These are phyloP conservation scores for Uropsilus gracilis DNA, from an alignment of 2,113 vertebrate species.

Conservation along the genomic window DNA sequence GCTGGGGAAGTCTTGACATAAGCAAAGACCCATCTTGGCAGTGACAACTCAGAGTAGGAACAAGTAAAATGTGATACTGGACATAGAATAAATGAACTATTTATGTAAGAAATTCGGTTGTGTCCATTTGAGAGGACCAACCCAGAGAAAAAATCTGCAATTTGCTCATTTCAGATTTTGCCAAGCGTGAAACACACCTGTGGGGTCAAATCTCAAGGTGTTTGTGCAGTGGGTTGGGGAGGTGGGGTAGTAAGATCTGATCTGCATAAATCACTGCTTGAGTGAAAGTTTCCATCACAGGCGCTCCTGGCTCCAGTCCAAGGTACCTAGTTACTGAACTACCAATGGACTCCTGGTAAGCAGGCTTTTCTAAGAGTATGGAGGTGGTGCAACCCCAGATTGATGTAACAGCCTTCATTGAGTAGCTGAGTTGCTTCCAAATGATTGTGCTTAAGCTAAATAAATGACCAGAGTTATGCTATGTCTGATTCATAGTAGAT, in stretches of 20 bases:
- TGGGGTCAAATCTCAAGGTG: neutral
- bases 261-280: too few relatives aligned
- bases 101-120: neutral
- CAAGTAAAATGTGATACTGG: neutral
- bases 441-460: neutral
- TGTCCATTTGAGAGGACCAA: neutral
- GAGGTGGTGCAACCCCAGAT: neutral
- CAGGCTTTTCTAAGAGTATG: neutral
- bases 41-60: neutral
- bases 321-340: neutral
- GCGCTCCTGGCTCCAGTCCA: neutral
- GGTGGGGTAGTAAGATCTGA: neutral
- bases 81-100: neutral
- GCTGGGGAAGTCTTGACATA: neutral
- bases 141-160: neutral
- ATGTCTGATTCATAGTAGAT: neutral
- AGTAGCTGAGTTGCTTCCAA: neutral
- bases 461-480: neutral
- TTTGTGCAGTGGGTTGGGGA: neutral
- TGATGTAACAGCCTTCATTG: neutral
- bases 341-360: neutral
- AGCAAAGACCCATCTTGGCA: neutral
- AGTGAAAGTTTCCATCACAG: neutral
- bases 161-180: neutral
- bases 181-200: slow-evolving; percentile 25